Conservation (phyloP, 2,797 vertebrate species). For the Kryptolebias ocellatus region DNA sequence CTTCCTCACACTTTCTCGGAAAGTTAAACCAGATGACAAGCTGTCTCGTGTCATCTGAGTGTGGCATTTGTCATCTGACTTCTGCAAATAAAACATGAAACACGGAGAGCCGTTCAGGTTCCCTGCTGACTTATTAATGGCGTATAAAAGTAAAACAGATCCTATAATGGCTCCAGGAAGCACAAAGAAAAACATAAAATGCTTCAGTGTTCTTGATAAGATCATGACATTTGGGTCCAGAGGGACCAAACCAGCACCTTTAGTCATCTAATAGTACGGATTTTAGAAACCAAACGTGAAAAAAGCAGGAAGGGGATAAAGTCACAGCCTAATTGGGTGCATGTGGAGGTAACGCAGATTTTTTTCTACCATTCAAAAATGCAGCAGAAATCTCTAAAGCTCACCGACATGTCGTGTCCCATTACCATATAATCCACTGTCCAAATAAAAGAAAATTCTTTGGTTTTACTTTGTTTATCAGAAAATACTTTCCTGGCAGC, state of each 20-base stretch:
- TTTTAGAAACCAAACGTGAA: constrained; percentile 13
- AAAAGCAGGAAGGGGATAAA: not conserved
- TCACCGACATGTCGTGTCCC: constrained; percentile 10
- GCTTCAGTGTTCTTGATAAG: constrained; percentile 35
- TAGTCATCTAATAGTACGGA: not conserved
- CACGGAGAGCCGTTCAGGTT: constrained; percentile 37
- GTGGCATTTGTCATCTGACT: constrained; percentile 50
- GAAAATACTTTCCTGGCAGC: constrained; percentile 13
- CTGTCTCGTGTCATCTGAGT: constrained; percentile 24
- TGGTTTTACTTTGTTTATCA: not conserved
- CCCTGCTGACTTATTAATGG: constrained; percentile 29
- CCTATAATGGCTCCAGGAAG: constrained; percentile 33
- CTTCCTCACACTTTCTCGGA: constrained; percentile 51
- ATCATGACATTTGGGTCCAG: constrained; percentile 10
- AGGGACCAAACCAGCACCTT: constrained; percentile 8
- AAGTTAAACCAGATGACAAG: constrained; percentile 30
- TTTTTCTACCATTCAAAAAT: constrained; percentile 6
- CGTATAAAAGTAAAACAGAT: constrained; percentile 22
- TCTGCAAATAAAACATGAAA: constrained; percentile 31
- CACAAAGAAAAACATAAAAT: constrained; percentile 31
- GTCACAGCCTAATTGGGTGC: not conserved
- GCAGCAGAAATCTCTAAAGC: constrained; percentile 1
- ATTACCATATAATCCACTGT: constrained; percentile 11
- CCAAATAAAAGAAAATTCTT: constrained; percentile 7
- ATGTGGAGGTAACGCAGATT: not conserved